These are phyloP conservation scores for Sphenodon punctatus DNA, from an alignment of 2,797 vertebrate species.

Conservation along the genomic window DNA sequence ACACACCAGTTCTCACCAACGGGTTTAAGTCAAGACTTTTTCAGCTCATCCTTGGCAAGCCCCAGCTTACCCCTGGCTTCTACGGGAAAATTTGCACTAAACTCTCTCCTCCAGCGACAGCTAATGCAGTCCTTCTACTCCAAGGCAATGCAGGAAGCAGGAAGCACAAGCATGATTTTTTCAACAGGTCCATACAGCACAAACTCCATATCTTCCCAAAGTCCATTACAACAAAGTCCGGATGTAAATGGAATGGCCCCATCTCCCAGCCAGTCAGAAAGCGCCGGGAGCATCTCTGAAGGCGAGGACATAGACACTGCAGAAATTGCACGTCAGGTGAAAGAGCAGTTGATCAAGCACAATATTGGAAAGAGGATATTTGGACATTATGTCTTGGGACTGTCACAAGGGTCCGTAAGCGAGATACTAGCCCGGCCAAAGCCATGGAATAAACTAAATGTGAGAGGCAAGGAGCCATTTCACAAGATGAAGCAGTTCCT, in stretches of 20 bases:
- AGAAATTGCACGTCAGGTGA: slow-evolving; percentile 96
- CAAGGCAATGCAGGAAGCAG: slow-evolving; percentile 96
- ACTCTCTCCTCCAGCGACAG: slow-evolving; percentile 96
- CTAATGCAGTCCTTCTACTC: slow-evolving; percentile 98
- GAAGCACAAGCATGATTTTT: slow-evolving; percentile 92
- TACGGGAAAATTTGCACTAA: slow-evolving; percentile 96
- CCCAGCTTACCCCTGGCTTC: slow-evolving; percentile 89
- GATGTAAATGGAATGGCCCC: slow-evolving; percentile 92
- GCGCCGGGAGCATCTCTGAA: slow-evolving; percentile 87
- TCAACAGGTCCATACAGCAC: slow-evolving; percentile 92
- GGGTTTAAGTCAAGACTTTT: slow-evolving; percentile 97
- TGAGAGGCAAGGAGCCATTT: slow-evolving; percentile 96
- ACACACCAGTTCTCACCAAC: slow-evolving; percentile 95
- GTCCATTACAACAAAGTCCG: slow-evolving; percentile 89
- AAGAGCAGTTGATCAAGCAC: slow-evolving; percentile 98
- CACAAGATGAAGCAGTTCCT: slow-evolving; percentile 99
- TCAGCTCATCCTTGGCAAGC: slow-evolving; percentile 88
- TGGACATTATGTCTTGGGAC: slow-evolving; percentile 95
- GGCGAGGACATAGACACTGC: slow-evolving; percentile 96
- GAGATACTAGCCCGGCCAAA: slow-evolving; percentile 91
- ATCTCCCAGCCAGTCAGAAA: slow-evolving; percentile 92
- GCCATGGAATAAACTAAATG: slow-evolving; percentile 87
- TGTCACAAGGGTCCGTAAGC: slow-evolving; percentile 95
- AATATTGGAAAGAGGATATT: slow-evolving; percentile 97
- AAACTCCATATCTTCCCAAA: slow-evolving; percentile 93